phyloP scores from a whole-genome alignment of 2,113 vertebrate species.

The Morphnarchus princeps region DNA sequence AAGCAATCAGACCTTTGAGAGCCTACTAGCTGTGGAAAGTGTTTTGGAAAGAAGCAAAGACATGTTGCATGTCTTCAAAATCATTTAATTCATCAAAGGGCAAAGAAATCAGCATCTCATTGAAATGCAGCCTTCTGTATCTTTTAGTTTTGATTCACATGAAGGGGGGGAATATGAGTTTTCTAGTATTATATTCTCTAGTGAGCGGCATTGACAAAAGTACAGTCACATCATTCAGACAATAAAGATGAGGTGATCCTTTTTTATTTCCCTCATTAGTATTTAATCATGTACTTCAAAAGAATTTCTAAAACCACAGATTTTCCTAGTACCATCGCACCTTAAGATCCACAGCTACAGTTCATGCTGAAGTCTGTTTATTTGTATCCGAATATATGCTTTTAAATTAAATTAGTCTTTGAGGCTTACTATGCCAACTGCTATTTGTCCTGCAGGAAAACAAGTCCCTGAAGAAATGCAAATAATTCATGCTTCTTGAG shows the following conservation, averaged over 20 bases:
- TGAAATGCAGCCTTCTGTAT: neutral
- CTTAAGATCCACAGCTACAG: slow-evolving; percentile 1
- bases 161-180: neutral
- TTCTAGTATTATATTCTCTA: neutral
- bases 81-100: neutral
- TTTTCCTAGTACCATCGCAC: neutral
- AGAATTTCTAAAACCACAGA: slow-evolving; percentile 7
- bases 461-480: slow-evolving; percentile 60
- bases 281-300: slow-evolving; percentile 1
- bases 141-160: neutral
- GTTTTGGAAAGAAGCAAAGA: slow-evolving; percentile 8
- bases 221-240: neutral
- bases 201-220: neutral
- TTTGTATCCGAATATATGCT: slow-evolving; percentile 48
- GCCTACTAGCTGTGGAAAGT: neutral
- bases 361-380: slow-evolving; percentile 27
- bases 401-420: slow-evolving; percentile 64
- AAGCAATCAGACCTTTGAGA: neutral
- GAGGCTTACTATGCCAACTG: slow-evolving; percentile 51
- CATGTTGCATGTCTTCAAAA: neutral
- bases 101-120: slow-evolving; percentile 10
- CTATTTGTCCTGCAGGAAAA: slow-evolving; percentile 70
- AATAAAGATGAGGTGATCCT: neutral
- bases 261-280: neutral
- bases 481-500: slow-evolving; percentile 58